These are phyloP conservation scores for Tetropium fuscum DNA, from an alignment of 2,888 invertebrate species.

Conservation along the genomic window DNA sequence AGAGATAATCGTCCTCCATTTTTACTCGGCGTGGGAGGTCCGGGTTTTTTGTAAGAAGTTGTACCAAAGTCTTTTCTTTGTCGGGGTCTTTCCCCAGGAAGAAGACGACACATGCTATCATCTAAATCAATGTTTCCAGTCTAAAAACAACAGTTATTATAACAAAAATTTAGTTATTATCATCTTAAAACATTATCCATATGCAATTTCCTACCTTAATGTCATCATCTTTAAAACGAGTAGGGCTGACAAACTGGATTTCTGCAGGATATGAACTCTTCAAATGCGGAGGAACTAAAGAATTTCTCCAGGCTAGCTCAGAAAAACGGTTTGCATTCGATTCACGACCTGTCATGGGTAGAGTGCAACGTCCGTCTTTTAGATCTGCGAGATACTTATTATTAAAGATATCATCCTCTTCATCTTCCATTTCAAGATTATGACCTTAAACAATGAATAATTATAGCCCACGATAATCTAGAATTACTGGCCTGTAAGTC, in stretches of 20 bases:
- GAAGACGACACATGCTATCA: slow-evolving; percentile 63
- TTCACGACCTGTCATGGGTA: slow-evolving; percentile 51
- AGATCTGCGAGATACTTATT: slow-evolving; percentile 81
- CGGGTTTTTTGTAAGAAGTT: slow-evolving; percentile 86
- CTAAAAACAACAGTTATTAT: slow-evolving; percentile 55
- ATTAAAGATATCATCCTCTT: slow-evolving; percentile 87
- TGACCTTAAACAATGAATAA: slow-evolving; percentile 15
- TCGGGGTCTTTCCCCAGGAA: slow-evolving; percentile 64
- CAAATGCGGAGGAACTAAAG: slow-evolving; percentile 85
- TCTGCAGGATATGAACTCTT: slow-evolving; percentile 89
- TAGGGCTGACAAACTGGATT: slow-evolving; percentile 74
- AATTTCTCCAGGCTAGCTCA: slow-evolving; percentile 83
- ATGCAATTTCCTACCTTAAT: slow-evolving; percentile 77
- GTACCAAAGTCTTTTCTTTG: slow-evolving; percentile 71
- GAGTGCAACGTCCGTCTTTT: slow-evolving; percentile 70
- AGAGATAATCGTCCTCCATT: slow-evolving; percentile 79
- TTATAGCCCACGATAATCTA: neutral
- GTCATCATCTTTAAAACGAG: slow-evolving; percentile 73
- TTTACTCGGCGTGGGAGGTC: slow-evolving; percentile 89
- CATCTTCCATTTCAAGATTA: slow-evolving; percentile 77
- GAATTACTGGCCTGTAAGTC: neutral
- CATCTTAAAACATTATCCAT: no score
- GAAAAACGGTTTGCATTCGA: slow-evolving; percentile 69
- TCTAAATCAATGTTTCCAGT: slow-evolving; percentile 59
- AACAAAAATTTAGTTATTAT: no score